Evolutionary conservation across 2,113 vertebrate species (phyloP), one percentile per base, ranked within the genome.

Genomic region (Pristiophorus japonicus): DNA sequence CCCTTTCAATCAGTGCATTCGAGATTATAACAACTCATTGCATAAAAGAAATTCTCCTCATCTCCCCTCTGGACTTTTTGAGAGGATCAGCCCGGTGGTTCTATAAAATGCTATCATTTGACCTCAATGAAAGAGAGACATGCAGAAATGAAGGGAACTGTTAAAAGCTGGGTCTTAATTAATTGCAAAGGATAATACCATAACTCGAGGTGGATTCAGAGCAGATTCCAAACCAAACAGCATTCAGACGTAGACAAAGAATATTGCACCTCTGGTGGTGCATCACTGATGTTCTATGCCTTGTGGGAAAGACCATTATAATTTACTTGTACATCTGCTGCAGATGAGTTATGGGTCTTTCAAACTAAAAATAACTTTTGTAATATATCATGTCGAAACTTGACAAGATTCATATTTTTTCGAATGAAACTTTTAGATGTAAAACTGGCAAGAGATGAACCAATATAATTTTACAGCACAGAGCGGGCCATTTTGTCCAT

Each of bases 261-360:
- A 94, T 30, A 94, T 47, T 94, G 27, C 65, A 45, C 42, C 38
- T 94, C 92, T 67, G 22, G n/a, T 67, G 34, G 30, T 45, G 11
- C n/a, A 65, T 93, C 38, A 65, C 18, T 93, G 92, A 66, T 94
- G 65, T 45, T 45, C 65, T 66, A 27, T 70, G 38, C 92, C 65
- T 67, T 88, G 63, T 16, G 65, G 92, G 92, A 70, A 94, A 94
- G 65, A 94, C 4, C 91, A 42, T 93, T 63, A 45, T 65, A 20
- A 93, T 38, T 42, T n/a, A 42, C 34, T 63, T 62, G 66, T 38
- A 1, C 34, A 18, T 45, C 14, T 93, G 63, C 22, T 38, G 62
- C n/a, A 45, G 38, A 47, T 67, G 24, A 67, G 42, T 27, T 45
- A 45, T 94, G 65, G 10, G 65, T 47, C 11, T 42, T 94, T 94